Conservation (phyloP, 2,113 vertebrate genomes). For the Empidonax traillii region DNA sequence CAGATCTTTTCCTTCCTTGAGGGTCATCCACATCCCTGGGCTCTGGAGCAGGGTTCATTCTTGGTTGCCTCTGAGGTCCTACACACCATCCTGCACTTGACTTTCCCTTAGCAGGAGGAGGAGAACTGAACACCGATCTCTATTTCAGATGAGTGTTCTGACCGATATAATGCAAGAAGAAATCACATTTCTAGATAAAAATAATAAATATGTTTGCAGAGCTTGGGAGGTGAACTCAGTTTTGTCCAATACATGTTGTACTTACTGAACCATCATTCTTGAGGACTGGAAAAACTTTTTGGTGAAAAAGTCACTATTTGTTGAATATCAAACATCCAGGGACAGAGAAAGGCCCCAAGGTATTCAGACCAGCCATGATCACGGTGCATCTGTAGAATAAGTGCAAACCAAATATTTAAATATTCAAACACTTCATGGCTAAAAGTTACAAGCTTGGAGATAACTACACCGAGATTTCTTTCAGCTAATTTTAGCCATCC, state of each 20-base stretch:
- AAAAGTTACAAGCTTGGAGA: neutral
- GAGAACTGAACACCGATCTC: neutral
- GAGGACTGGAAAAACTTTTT: neutral
- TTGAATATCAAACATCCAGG: neutral
- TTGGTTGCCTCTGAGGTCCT: neutral
- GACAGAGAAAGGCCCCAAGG: neutral
- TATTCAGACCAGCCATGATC: neutral
- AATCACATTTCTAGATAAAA: neutral
- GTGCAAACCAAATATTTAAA: neutral
- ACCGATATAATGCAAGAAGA: neutral
- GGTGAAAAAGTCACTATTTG: neutral
- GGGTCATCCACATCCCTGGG: neutral
- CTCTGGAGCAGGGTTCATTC: neutral
- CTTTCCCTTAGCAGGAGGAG: neutral
- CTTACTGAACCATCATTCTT: rapidly evolving
- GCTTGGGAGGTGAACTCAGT: neutral
- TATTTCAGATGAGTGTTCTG: neutral
- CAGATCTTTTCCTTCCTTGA: neutral
- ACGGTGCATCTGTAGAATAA: rapidly evolving
- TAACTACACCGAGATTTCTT: neutral
- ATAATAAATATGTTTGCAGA: neutral
- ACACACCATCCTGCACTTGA: rapidly evolving
- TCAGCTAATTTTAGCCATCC: neutral
- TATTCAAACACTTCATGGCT: neutral
- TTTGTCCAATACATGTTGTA: neutral